phyloP scores from a whole-genome alignment of 2,888 invertebrate genomes.

The Dexiosoma caninum region DNA sequence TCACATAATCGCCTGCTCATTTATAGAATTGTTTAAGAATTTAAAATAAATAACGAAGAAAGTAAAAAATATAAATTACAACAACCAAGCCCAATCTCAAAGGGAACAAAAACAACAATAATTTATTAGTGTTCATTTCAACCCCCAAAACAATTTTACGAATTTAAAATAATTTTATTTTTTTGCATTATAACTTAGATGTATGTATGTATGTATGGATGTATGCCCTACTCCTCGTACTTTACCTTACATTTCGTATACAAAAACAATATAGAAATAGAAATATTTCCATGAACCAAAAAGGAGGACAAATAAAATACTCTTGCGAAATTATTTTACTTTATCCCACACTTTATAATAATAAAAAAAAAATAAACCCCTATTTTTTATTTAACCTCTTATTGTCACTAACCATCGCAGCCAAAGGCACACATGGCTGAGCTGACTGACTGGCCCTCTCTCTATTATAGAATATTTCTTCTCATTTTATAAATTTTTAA shows the following conservation, averaged over 20 bases:
- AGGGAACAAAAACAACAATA: slow-evolving; percentile 21
- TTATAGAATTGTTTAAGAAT: slow-evolving; percentile 14
- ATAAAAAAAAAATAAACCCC: slow-evolving; percentile 11
- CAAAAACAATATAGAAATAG: background rate
- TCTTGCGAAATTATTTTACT: slow-evolving; percentile 26
- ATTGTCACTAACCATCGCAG: slow-evolving; percentile 3
- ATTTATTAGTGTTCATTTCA: slow-evolving; percentile 45
- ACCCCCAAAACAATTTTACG: slow-evolving; percentile 39
- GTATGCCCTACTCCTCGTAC: background rate
- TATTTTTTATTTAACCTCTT: slow-evolving; percentile 15
- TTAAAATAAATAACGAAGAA: background rate
- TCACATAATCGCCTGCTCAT: slow-evolving; percentile 43
- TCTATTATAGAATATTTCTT: background rate
- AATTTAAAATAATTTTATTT: slow-evolving; percentile 25
- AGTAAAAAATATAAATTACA: slow-evolving; percentile 7
- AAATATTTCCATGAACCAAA: background rate
- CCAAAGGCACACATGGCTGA: background rate
- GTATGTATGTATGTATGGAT: background rate
- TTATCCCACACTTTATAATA: background rate
- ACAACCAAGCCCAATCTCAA: background rate
- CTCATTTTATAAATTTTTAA: background rate
- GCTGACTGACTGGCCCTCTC: background rate
- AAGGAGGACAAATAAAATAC: background rate
- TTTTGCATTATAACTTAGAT: background rate
- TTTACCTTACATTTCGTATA: background rate